These are phyloP conservation scores for Pitangus sulphuratus DNA, from an alignment of 2,797 vertebrate species.

Conservation along the genomic window DNA sequence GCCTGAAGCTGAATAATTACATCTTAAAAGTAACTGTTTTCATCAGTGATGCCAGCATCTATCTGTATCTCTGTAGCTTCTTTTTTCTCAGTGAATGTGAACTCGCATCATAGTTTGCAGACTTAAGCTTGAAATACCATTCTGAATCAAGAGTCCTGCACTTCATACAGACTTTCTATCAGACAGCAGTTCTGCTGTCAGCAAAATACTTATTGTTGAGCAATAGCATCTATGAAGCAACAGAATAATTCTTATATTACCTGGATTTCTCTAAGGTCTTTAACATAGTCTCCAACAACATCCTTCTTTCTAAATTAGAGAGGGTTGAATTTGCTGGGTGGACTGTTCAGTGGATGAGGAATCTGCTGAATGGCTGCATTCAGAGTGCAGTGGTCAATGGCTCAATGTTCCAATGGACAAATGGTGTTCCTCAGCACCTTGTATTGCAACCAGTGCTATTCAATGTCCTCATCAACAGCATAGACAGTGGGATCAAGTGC, in stretches of 20 bases:
- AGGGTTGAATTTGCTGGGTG: not conserved
- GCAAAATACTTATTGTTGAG: accelerated
- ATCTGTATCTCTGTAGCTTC: not conserved
- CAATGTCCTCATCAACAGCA: not conserved
- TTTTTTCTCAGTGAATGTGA: not conserved
- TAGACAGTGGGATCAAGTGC: not conserved
- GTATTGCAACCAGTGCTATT: not conserved
- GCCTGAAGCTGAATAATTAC: not conserved
- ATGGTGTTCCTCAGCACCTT: not conserved
- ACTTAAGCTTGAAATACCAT: not conserved
- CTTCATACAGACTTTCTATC: not conserved
- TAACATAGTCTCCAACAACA: not conserved
- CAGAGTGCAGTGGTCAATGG: too few species aligned
- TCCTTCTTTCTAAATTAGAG: not conserved
- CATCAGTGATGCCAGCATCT: not conserved
- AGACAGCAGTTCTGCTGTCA: not conserved
- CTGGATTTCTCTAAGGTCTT: not conserved
- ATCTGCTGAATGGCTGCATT: not conserved
- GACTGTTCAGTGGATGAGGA: accelerated
- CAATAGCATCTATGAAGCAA: not conserved
- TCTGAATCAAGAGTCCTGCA: not conserved
- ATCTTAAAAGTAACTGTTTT: not conserved
- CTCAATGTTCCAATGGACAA: not conserved
- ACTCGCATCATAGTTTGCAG: not conserved
- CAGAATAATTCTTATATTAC: not conserved